These are phyloP conservation scores for Aporophyla nigra DNA, from an alignment of 2,888 invertebrate species.

Conservation along the genomic window DNA sequence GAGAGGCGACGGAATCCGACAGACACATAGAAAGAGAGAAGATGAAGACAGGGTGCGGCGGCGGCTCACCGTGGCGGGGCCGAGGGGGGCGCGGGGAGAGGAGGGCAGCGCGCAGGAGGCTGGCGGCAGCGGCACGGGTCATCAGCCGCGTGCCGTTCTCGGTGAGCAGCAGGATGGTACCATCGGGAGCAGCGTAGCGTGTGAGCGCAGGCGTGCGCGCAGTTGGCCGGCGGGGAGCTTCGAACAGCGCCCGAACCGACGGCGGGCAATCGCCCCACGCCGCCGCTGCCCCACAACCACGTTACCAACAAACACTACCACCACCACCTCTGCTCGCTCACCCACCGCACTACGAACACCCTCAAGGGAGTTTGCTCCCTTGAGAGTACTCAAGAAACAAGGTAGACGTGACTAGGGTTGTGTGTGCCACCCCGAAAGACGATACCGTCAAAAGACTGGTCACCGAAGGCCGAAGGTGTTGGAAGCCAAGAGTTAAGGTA, in stretches of 20 bases:
- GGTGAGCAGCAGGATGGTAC: constrained; percentile 92
- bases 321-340: constrained; percentile 77
- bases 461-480: constrained; percentile 89
- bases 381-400: constrained; percentile 84
- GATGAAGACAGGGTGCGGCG: constrained; percentile 86
- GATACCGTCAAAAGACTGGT: constrained; percentile 81
- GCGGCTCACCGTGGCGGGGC: constrained; percentile 90
- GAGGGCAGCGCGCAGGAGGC: constrained; percentile 90
- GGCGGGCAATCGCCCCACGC: constrained; percentile 88
- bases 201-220: constrained; percentile 89
- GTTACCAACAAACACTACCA: constrained; percentile 85
- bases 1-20: constrained; percentile 88
- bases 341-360: constrained; percentile 84
- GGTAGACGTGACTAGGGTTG: constrained; percentile 81
- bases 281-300: constrained; percentile 90
- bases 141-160: constrained; percentile 92
- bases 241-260: constrained; percentile 90
- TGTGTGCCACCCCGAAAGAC: constrained; percentile 81
- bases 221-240: constrained; percentile 85
- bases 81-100: constrained; percentile 90
- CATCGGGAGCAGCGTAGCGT: constrained; percentile 91
- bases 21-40: constrained; percentile 86
- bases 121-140: constrained; percentile 89
- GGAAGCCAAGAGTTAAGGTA: constrained; percentile 91
- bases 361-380: constrained; percentile 82